Conservation (phyloP, 1,140 invertebrate species). For the Drosophila nigromelanica region DNA sequence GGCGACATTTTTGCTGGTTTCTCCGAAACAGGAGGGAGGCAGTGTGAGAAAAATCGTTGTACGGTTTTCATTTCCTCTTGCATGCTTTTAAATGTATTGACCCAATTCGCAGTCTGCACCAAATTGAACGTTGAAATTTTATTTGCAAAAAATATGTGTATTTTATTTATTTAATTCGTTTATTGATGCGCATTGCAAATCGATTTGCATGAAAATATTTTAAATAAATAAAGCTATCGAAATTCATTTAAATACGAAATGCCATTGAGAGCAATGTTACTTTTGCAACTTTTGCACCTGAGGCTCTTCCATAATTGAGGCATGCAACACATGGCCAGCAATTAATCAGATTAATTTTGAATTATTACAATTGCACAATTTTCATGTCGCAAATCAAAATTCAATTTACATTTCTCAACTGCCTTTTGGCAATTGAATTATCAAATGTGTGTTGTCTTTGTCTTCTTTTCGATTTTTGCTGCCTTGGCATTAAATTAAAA, state of each 20-base stretch:
- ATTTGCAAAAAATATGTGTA: conserved; percentile 27
- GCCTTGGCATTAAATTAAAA: conserved; percentile 39
- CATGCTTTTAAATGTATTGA: conserved; percentile 66
- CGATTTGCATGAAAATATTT: conserved; percentile 37
- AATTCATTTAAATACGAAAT: background rate
- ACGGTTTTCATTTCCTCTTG: conserved; percentile 66
- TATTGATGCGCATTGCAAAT: conserved; percentile 21
- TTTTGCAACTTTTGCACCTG: background rate
- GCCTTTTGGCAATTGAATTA: conserved; percentile 36
- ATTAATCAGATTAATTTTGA: conserved; percentile 36
- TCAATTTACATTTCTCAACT: conserved; percentile 34
- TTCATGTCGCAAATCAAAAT: conserved; percentile 41
- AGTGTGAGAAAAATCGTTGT: conserved; percentile 33
- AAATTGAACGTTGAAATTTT: conserved; percentile 43
- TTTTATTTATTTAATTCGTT: conserved; percentile 4
- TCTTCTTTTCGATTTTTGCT: conserved; percentile 19
- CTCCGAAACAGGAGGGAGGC: background rate
- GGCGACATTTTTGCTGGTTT: conserved; percentile 12
- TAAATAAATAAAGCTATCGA: background rate
- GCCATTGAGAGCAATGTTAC: too few relatives aligned
- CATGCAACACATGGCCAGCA: conserved; percentile 18
- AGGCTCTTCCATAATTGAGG: conserved; percentile 10
- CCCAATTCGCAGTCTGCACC: conserved; percentile 49
- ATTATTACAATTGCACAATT: conserved; percentile 22
- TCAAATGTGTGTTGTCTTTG: conserved; percentile 32